These are phyloP conservation scores for Canis aureus DNA, from an alignment of 2,113 vertebrate genomes.

Conservation along the genomic window DNA sequence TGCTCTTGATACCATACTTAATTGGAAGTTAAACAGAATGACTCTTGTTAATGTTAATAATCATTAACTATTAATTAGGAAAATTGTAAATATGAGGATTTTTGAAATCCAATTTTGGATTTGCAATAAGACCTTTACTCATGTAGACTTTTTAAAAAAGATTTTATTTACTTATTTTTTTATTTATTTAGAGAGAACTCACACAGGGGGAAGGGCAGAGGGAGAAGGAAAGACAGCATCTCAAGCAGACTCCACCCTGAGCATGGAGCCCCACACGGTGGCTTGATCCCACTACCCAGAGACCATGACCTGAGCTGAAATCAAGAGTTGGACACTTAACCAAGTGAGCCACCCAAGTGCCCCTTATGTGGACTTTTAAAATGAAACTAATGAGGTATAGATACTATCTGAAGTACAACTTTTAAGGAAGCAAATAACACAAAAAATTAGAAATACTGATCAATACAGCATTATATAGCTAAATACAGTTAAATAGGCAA, in stretches of 20 bases:
- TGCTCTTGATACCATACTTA: slow-evolving; percentile 21
- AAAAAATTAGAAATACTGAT: slow-evolving; percentile 42
- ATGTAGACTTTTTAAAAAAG: not conserved
- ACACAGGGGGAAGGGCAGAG: not conserved
- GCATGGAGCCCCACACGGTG: not conserved
- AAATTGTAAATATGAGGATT: slow-evolving; percentile 30
- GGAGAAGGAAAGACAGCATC: not conserved
- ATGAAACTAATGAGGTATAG: slow-evolving; percentile 35
- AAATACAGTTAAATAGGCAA: slow-evolving; percentile 15
- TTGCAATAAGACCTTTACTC: slow-evolving; percentile 24
- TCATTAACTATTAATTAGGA: slow-evolving; percentile 5
- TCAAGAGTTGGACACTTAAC: not conserved
- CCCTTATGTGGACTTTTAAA: slow-evolving; percentile 4
- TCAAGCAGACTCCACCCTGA: not conserved
- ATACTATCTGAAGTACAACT: slow-evolving; percentile 53
- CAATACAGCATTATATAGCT: not conserved
- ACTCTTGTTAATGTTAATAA: slow-evolving; percentile 19
- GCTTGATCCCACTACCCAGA: not conserved
- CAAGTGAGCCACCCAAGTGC: not conserved
- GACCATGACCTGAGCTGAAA: not conserved
- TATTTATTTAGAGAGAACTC: not conserved
- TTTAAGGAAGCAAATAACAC: slow-evolving; percentile 17
- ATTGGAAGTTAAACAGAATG: slow-evolving; percentile 11
- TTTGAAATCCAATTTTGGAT: slow-evolving; percentile 24
- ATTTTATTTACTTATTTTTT: not conserved